phyloP scores from a whole-genome alignment of 2,113 vertebrate genomes.

The Ellobius talpinus region DNA sequence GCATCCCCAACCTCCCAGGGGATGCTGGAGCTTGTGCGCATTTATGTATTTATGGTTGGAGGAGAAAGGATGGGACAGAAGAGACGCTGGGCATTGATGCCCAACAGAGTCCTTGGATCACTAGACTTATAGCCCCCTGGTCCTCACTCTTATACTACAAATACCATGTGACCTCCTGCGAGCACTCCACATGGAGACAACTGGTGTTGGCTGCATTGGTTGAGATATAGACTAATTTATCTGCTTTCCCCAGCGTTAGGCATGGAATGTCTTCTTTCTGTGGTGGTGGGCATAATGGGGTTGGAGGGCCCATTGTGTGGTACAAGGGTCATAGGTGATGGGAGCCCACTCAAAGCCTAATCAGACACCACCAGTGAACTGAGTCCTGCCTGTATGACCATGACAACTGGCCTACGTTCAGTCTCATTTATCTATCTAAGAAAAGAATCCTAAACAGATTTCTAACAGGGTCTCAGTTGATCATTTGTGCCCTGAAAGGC shows the following conservation, averaged over 20 bases:
- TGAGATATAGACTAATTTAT: not conserved
- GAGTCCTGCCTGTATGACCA: not conserved
- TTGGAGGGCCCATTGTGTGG: not conserved
- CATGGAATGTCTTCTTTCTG: not conserved
- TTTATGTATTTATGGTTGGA: not conserved
- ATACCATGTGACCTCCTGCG: not conserved
- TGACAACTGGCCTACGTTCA: not conserved
- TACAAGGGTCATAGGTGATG: not conserved
- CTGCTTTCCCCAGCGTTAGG: not conserved
- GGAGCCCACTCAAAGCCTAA: not conserved
- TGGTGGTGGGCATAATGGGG: not conserved
- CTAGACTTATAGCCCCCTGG: not conserved
- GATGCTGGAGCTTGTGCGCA: not conserved
- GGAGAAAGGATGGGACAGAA: not conserved
- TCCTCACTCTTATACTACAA: not conserved
- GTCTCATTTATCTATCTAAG: not conserved
- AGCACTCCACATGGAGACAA: not conserved
- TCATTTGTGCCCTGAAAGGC: not conserved
- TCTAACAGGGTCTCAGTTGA: not conserved
- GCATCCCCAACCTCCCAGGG: not conserved
- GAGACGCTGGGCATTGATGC: not conserved
- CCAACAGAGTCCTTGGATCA: not conserved
- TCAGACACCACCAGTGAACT: not conserved
- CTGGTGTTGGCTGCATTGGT: not conserved
- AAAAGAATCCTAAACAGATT: not conserved